These are phyloP conservation scores for Sylvia borin DNA, from an alignment of 2,797 vertebrate genomes.

Conservation along the genomic window DNA sequence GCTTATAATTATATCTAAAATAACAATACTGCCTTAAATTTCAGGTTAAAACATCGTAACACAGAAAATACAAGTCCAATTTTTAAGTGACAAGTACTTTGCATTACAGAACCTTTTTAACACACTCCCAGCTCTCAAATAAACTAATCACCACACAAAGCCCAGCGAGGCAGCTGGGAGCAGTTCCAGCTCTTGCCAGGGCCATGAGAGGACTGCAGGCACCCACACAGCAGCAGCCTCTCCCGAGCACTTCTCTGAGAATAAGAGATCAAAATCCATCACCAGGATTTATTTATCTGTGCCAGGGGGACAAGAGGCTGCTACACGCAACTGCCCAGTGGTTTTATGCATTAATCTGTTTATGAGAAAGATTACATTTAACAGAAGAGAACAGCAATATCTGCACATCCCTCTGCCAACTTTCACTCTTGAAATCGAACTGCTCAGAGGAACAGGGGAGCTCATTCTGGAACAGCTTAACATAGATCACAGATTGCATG, in stretches of 20 bases:
- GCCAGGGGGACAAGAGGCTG: background rate
- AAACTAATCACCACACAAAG: background rate
- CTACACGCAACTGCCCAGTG: background rate
- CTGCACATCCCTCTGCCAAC: background rate
- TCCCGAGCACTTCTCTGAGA: background rate
- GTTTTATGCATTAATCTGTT: background rate
- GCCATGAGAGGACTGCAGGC: background rate
- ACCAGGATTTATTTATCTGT: background rate
- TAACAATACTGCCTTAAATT: background rate
- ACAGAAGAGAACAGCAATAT: background rate
- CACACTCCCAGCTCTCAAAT: background rate
- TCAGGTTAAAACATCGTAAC: background rate
- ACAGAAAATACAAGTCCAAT: background rate
- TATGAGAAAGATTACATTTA: background rate
- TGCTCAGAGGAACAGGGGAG: background rate
- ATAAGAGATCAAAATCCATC: background rate
- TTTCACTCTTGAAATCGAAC: background rate
- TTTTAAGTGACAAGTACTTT: background rate
- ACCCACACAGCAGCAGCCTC: background rate
- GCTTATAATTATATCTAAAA: background rate
- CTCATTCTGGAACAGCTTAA: background rate
- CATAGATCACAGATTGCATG: fast-evolving
- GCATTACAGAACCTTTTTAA: background rate
- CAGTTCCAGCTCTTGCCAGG: background rate
- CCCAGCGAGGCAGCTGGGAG: background rate